Percentiles rank a stretch among this genome's conserved stretches.
phyloP scores from a whole-genome alignment of 2,797 vertebrate genomes.

The Picus viridis region DNA sequence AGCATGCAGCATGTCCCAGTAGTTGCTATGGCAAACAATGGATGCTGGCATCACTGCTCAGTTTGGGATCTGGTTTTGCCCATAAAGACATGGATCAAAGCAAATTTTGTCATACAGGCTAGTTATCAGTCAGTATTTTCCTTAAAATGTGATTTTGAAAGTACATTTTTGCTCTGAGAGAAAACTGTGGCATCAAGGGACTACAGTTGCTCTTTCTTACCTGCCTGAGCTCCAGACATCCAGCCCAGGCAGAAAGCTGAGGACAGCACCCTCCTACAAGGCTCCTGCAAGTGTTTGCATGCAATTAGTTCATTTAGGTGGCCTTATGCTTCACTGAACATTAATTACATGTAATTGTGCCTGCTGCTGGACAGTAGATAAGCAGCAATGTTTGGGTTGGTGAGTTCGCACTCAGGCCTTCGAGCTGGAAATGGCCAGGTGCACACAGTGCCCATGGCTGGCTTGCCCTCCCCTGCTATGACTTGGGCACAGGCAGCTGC shows the following conservation, averaged over 20 bases:
- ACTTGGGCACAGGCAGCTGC: background rate
- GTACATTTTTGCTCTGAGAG: background rate
- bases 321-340: conserved; percentile 33
- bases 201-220: fast-evolving
- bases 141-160: background rate
- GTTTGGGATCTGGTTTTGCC: background rate
- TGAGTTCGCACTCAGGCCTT: background rate
- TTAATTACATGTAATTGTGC: conserved; percentile 42
- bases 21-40: background rate
- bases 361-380: conserved; percentile 27
- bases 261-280: background rate
- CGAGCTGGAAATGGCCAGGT: background rate
- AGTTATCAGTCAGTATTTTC: background rate
- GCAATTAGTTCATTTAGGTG: conserved; percentile 20
- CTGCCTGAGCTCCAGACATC: fast-evolving
- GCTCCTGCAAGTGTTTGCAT: background rate
- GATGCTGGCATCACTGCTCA: background rate
- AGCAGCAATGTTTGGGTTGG: background rate
- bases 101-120: background rate
- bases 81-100: background rate
- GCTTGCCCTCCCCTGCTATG: background rate
- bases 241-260: background rate
- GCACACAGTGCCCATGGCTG: background rate
- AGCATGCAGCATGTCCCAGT: background rate
- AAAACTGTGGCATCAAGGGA: background rate